Base-by-base conservation (phyloP, 2,797 vertebrate genomes). In the Simalia tracyae region DNA sequence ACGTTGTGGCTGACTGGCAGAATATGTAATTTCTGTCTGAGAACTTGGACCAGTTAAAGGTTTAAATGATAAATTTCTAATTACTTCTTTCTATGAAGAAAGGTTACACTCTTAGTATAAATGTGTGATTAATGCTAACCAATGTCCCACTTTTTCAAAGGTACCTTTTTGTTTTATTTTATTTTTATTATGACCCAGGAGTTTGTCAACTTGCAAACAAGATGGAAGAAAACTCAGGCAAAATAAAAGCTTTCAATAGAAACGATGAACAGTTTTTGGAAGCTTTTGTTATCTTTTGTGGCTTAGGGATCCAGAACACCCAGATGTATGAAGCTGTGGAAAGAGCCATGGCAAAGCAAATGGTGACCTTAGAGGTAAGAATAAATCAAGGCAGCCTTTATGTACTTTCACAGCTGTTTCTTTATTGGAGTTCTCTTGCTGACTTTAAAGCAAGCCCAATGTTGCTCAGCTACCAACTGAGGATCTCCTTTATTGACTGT, bases 241-340 rank as follows among this genome's bases (percentile, higher is more conserved):
- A 98, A 91, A 96, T 99, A 87, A 99, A 98, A 94, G 97, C 98
- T 92, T 99, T 99, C 97, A 99, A 99, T 97, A 98, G 98, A 93
- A 99, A 99, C 1, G 99, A 99, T 2, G 99, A 99, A 90, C 98
- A 99, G 97, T 99, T 99, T 97, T 96, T 99, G 95, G 99, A 99
- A 97, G 99, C 99, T 0, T 99, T 99, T 5, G 99, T 98, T 93
- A 98, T 99, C 96, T 99, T 99, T 95, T 99, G 99, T n/a, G 99
- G 99, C 19, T 97, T 99, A 84, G 99, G 99, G 63, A 99, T 99
- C 95, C 99, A 99, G 97, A 99, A 99, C 96, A 99, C 99, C 0
- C 99, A 99, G 98, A 99, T 99, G 99, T 99, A 99, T 0, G 99
- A 99, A 94, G 98, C 98, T 0, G 98, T 99, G 96, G 99, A 99